Base-by-base conservation (phyloP, 1,140 invertebrate genomes). In the Hestina assimilis region DNA sequence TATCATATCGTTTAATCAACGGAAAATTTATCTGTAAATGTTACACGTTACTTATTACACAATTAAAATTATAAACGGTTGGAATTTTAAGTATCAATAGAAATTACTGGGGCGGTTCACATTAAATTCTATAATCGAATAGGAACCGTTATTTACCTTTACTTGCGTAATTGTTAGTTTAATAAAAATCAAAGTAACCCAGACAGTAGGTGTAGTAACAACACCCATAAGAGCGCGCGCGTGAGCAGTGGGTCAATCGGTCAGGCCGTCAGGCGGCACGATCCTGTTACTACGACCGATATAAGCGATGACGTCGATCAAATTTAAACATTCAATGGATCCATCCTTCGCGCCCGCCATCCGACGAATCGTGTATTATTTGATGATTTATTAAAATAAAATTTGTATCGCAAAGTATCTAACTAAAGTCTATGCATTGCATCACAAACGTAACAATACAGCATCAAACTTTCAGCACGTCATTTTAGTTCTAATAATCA, bases 301-400 rank as follows among this genome's bases (percentile, higher is more conserved):
- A 41, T 59, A 53, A 48, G n/a, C 40, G 33, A 59, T 52, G 62
- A 53, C 45, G 47, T 23, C 33, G 26, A 42, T 47, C 56, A 45
- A 59, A 59, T 59, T 63, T 52, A 50, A 24, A 51, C 42, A 19
- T 52, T 52, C 54, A 52, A 57, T 57, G 59, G 57, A 40, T 57
- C 41, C 38, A 53, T 53, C 60, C 60, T 58, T 43, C 59, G 46
- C 59, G 33, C 53, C 43, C 28, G 40, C 41, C 31, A 47, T 20
- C 43, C 31, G 5, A n/a, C n/a, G n/a, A n/a, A n/a, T n/a, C n/a
- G n/a, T n/a, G n/a, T n/a, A n/a, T n/a, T n/a, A n/a, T n/a, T n/a
- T n/a, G n/a, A n/a, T n/a, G n/a, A n/a, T n/a, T n/a, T n/a, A n/a
- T n/a, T n/a, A n/a, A n/a, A 20, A 21, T 3, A 40, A 46, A 12